Evolutionary conservation across 2,888 invertebrate species (phyloP).

Genomic region (Dione juno): DNA sequence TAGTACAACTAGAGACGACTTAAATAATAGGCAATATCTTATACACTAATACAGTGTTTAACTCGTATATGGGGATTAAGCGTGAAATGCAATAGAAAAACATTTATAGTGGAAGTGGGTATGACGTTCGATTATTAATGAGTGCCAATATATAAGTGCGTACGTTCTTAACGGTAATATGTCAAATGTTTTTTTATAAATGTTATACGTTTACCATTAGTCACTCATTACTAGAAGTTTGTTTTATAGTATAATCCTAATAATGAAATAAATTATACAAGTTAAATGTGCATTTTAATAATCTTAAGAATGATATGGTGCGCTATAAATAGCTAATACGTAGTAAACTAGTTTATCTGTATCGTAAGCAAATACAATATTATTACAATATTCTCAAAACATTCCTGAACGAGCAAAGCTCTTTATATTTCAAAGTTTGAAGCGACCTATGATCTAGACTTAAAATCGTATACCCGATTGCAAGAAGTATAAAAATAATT

Average conservation of each 20-base stretch:
- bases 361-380: no score
- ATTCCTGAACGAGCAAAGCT: neutral
- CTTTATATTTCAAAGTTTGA: neutral
- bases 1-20: neutral
- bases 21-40: neutral
- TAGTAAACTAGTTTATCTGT: no score
- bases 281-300: neutral
- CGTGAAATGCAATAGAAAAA: neutral
- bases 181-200: conserved; percentile 28
- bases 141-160: conserved; percentile 23
- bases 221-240: conserved; percentile 16
- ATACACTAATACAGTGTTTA: neutral
- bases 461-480: conserved; percentile 9
- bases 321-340: neutral
- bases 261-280: neutral
- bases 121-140: conserved; percentile 12
- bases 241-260: neutral
- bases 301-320: no score
- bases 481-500: conserved; percentile 35
- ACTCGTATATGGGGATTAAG: no score
- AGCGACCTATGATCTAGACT: conserved; percentile 39
- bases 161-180: conserved; percentile 31
- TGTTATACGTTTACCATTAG: conserved; percentile 10
- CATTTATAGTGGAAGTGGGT: conserved; percentile 1
- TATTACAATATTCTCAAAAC: neutral